Percentiles rank a stretch among this genome's conserved stretches.
Conservation (phyloP, 2,797 vertebrate genomes). For the Menidia menidia region DNA sequence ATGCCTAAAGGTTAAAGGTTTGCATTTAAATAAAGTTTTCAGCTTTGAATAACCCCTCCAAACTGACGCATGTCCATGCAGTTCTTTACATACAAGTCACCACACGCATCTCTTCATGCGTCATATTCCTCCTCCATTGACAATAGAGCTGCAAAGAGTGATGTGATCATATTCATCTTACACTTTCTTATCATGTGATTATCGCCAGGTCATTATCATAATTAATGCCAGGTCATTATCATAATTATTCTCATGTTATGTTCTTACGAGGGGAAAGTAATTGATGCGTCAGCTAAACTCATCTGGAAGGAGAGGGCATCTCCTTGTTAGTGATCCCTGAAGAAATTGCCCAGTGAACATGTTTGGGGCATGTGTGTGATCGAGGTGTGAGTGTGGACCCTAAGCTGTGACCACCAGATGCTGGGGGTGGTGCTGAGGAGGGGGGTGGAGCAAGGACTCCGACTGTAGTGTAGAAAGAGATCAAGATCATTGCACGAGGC, state of each 20-base stretch:
- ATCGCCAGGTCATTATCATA: slow-evolving; percentile 58
- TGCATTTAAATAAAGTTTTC: no score
- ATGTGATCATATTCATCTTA: slow-evolving; percentile 58
- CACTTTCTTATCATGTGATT: slow-evolving; percentile 75
- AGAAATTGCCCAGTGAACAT: slow-evolving; percentile 55
- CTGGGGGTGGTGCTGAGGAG: slow-evolving; percentile 18
- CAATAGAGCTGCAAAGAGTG: slow-evolving; percentile 53
- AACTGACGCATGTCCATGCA: slow-evolving; percentile 21
- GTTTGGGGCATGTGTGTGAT: slow-evolving; percentile 52
- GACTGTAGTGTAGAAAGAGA: slow-evolving; percentile 51
- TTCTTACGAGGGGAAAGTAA: slow-evolving; percentile 68
- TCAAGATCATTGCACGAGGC: slow-evolving; percentile 30
- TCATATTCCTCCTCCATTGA: slow-evolving; percentile 57
- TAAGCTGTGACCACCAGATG: slow-evolving; percentile 49
- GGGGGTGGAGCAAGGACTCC: neutral
- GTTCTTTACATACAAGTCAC: slow-evolving; percentile 39
- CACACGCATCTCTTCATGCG: slow-evolving; percentile 55
- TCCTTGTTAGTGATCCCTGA: slow-evolving; percentile 68
- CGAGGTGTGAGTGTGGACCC: slow-evolving; percentile 57
- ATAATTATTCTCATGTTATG: slow-evolving; percentile 75
- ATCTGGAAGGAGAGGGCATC: slow-evolving; percentile 56
- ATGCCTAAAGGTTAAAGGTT: no score
- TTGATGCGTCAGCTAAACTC: slow-evolving; percentile 77
- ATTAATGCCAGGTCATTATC: slow-evolving; percentile 76
- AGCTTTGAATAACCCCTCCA: slow-evolving; percentile 7